Conservation (phyloP, 2,113 vertebrate genomes). For the Hystrix brachyura region DNA sequence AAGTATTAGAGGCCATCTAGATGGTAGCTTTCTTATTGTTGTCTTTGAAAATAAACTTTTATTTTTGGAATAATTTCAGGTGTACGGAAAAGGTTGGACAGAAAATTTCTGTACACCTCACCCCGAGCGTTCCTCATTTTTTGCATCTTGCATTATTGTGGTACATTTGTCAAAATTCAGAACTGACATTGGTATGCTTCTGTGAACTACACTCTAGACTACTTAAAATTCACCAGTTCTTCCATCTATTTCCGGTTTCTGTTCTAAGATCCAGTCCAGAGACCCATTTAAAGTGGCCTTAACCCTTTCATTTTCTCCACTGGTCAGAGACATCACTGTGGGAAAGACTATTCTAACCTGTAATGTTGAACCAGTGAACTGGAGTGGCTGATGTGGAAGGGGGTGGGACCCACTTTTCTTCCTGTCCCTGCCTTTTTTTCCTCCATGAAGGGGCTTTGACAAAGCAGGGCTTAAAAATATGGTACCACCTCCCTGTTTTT, state of each 20-base stretch:
- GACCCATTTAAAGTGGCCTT: not conserved
- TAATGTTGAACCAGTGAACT: not conserved
- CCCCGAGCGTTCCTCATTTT: not conserved
- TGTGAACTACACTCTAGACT: not conserved
- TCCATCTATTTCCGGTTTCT: not conserved
- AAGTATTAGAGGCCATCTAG: not conserved
- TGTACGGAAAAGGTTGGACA: not conserved
- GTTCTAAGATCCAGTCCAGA: not conserved
- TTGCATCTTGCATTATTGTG: not conserved
- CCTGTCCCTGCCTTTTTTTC: not conserved
- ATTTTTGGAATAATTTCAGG: not conserved
- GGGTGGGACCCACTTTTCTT: not conserved
- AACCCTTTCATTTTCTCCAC: not conserved
- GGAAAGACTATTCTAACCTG: not conserved
- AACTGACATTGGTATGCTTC: not conserved
- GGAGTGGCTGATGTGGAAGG: fast-evolving
- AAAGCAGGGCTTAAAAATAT: not conserved
- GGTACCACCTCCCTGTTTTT: not conserved
- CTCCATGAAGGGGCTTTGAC: not conserved
- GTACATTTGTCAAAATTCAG: conserved; percentile 22
- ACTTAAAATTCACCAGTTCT: not conserved
- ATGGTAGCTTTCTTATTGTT: not conserved
- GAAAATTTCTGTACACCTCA: not conserved
- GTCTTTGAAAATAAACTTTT: conserved; percentile 21
- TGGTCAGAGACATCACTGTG: not conserved